Evolutionary conservation across 2,797 vertebrate genomes (phyloP), one percentile per base, ranked within the genome.

Genomic region (Sebastes itinus): DNA sequence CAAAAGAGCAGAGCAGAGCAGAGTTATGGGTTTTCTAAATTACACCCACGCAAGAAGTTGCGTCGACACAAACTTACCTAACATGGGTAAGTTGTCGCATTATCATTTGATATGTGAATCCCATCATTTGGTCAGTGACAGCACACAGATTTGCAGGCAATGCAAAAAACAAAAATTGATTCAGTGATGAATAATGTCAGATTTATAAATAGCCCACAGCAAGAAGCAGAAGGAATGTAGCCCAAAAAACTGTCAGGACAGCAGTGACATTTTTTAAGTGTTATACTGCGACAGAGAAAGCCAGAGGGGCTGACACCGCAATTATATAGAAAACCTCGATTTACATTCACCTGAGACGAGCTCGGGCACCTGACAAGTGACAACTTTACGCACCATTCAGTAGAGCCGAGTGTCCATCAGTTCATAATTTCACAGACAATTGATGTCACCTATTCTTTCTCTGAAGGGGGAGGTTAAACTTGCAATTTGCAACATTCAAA

Each of bases 211-310:
- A 52, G 42, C 75, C 66, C 25, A 33, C 42, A 83, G 82, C 69
- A 66, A 76, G 25, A 85, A 76, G 80, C 55, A 28, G 46, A 66
- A 35, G 66, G 60, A 78, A 63, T 64, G 78, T 58, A 35, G 76
- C 72, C 63, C 63, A 67, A 83, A 75, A 75, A 80, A 54, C 63
- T 77, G 77, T 78, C 80, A 83, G 73, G 80, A 77, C 66, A 70
- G 58, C 73, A 14, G 58, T 84, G 87, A 85, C 81, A 89, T 81
- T 90, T 87, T 84, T 77, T 81, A 83, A 71, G 66, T 66, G n/a
- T 61, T 69, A 62, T 63, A 32, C 70, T 64, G 78, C 77, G 69
- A 80, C 64, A 75, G 69, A 85, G 73, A 84, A 58, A 65, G 81
- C 81, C 75, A 55, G 81, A 84, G 81, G 80, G 75, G 65, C 64